A percentile compares a stretch with the other conserved stretches of the same genome.
phyloP scores from a whole-genome alignment of 2,113 vertebrate genomes.

The Percina caprodes region DNA sequence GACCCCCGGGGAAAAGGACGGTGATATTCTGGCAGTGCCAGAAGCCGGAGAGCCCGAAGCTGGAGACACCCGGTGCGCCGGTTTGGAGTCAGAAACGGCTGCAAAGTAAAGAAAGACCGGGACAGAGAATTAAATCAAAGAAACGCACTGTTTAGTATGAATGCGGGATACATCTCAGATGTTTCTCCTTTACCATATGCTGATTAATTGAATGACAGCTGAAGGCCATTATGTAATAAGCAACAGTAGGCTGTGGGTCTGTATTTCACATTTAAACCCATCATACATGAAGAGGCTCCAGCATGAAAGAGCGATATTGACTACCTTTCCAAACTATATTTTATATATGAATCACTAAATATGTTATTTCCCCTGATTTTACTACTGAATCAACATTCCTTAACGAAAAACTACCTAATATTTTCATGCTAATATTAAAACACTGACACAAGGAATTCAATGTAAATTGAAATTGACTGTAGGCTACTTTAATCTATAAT shows the following conservation, averaged over 20 bases:
- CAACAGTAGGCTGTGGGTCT: not conserved
- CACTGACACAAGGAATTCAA: not conserved
- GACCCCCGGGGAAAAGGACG: constrained; percentile 9
- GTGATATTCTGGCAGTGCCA: not conserved
- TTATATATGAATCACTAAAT: constrained; percentile 4
- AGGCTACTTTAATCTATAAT: not conserved
- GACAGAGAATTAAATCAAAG: constrained; percentile 21
- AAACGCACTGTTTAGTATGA: constrained; percentile 5
- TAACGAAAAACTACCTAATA: constrained; percentile 43
- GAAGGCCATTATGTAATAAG: constrained; percentile 23
- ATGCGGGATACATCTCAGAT: not conserved
- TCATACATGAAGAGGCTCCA: not conserved
- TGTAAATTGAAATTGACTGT: not conserved
- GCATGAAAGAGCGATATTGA: constrained; percentile 5
- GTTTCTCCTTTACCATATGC: not conserved
- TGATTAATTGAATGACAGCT: constrained; percentile 29
- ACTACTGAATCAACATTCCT: constrained; percentile 59
- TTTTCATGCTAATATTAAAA: constrained; percentile 4
- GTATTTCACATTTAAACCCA: constrained; percentile 10
- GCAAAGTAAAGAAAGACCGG: constrained; percentile 50
- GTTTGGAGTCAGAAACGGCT: constrained; percentile 29
- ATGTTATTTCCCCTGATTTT: not conserved
- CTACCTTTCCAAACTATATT: constrained; percentile 50
- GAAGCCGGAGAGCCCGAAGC: constrained; percentile 10
- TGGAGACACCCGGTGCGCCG: constrained; percentile 9